A percentile compares a stretch with the other conserved stretches of the same genome.
Conservation (phyloP, 2,888 invertebrate species). For the Leptodirus hochenwartii region DNA sequence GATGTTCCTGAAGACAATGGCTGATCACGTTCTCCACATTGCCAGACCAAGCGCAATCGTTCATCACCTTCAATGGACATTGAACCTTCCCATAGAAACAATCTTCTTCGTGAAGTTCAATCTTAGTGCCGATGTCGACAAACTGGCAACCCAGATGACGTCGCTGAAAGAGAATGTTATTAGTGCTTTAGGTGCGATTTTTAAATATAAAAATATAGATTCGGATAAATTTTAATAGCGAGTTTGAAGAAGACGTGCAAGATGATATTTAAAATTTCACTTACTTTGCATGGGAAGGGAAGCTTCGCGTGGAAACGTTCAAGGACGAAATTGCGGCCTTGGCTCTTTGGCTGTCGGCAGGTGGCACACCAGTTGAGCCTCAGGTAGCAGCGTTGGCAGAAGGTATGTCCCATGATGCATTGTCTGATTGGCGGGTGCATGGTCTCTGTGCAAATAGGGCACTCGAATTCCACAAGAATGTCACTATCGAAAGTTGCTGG, state of each 20-base stretch:
- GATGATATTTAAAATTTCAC: no score
- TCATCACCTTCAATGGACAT: conserved; percentile 12
- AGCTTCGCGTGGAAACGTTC: conserved; percentile 12
- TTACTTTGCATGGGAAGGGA: conserved; percentile 14
- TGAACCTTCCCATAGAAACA: conserved; percentile 10
- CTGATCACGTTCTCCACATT: conserved; percentile 9
- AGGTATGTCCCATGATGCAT: conserved; percentile 13
- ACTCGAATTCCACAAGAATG: conserved; percentile 12
- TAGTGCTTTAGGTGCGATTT: no score
- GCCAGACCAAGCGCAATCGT: conserved; percentile 14
- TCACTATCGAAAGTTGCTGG: conserved; percentile 3
- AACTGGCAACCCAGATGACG: conserved; percentile 11
- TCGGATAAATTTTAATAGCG: no score
- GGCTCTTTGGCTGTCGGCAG: conserved; percentile 10
- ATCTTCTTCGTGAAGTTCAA: conserved; percentile 11
- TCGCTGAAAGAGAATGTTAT: no score
- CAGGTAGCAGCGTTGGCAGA: conserved; percentile 12
- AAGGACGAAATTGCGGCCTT: conserved; percentile 10
- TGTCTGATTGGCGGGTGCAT: conserved; percentile 14
- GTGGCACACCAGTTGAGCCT: conserved; percentile 12
- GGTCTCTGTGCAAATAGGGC: conserved; percentile 13
- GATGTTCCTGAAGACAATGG: conserved; percentile 14
- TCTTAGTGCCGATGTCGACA: conserved; percentile 9
- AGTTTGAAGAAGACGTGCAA: no score
- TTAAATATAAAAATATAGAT: no score